These are phyloP conservation scores for Rostratula benghalensis DNA, from an alignment of 2,113 vertebrate genomes.

Conservation along the genomic window DNA sequence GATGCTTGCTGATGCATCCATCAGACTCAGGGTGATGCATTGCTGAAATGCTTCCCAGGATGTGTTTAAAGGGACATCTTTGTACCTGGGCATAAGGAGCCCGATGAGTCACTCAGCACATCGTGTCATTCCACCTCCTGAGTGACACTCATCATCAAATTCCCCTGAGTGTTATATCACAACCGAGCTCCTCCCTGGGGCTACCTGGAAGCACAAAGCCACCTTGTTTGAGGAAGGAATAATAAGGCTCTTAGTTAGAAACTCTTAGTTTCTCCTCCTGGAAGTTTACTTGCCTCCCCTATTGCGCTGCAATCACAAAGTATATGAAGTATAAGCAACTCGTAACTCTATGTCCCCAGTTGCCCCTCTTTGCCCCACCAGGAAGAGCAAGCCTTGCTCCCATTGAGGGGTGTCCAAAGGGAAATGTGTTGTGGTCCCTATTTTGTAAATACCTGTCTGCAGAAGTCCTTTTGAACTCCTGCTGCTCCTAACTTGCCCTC, in stretches of 20 bases:
- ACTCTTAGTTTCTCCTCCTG: background rate
- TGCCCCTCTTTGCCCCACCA: background rate
- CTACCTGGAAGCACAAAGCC: slow-evolving; percentile 7
- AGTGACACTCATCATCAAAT: background rate
- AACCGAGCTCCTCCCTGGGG: background rate
- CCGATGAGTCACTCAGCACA: background rate
- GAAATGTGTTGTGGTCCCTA: background rate
- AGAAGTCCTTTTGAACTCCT: background rate
- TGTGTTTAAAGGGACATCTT: background rate
- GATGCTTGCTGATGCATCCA: background rate
- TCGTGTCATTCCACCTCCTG: background rate
- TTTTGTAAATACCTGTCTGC: background rate
- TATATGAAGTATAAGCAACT: background rate
- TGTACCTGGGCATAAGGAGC: background rate
- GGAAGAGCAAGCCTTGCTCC: background rate
- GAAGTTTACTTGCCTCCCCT: background rate
- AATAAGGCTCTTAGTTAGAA: background rate
- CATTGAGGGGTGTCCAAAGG: background rate
- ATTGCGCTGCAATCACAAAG: rapidly evolving
- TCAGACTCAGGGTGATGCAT: background rate
- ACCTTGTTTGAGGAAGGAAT: background rate
- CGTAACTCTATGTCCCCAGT: background rate
- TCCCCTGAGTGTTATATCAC: background rate
- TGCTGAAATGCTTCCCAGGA: background rate
- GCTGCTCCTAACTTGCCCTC: background rate